phyloP scores from a whole-genome alignment of 2,113 vertebrate genomes.

The Urocolius indicus region DNA sequence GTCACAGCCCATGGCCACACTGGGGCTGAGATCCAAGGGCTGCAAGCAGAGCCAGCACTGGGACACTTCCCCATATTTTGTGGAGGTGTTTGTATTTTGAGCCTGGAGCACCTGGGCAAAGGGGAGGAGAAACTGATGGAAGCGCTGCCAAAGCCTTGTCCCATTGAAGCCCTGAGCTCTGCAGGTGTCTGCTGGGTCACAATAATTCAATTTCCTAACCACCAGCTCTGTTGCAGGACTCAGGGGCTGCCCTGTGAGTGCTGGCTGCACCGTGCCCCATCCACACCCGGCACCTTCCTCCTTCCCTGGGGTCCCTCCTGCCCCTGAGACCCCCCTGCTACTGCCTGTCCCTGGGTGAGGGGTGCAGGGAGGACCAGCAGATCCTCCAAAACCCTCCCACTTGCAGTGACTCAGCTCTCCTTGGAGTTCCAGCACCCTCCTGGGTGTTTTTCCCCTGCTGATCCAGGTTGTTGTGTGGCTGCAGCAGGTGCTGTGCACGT shows the following conservation, averaged over 20 bases:
- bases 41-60: not conserved
- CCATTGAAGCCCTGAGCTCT: rapidly evolving
- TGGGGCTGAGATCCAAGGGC: not conserved
- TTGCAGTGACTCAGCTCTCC: not conserved
- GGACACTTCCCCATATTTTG: not conserved
- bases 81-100: not conserved
- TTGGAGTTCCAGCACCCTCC: not conserved
- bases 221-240: rapidly evolving
- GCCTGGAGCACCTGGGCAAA: not conserved
- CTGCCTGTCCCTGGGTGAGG: rapidly evolving
- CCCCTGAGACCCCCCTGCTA: not conserved
- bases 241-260: rapidly evolving
- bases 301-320: rapidly evolving
- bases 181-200: not conserved
- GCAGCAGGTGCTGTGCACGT: not conserved
- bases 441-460: not conserved
- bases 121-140: not conserved
- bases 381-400: rapidly evolving
- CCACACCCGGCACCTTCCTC: rapidly evolving
- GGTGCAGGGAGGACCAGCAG: too few species aligned
- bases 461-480: not conserved
- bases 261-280: not conserved
- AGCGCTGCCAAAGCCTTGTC: not conserved
- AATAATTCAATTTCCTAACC: rapidly evolving
- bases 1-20: not conserved